A percentile compares a stretch with the other conserved stretches of the same genome.
phyloP scores from a whole-genome alignment of 1,140 invertebrate genomes.

The Tetraneura akinire region DNA sequence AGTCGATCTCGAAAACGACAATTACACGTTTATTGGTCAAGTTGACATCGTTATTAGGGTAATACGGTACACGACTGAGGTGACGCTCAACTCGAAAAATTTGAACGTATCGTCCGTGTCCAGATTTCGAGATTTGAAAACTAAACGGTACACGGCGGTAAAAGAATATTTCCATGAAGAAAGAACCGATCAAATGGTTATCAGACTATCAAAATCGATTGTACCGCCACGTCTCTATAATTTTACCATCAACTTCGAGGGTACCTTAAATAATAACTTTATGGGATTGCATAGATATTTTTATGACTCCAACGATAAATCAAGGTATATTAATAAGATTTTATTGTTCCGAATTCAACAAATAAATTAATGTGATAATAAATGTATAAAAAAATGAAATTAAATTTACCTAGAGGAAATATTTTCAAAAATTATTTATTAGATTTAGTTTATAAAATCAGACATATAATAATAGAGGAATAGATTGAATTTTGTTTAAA shows the following conservation, averaged over 20 bases:
- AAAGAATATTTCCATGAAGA: not conserved
- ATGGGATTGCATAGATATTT: constrained; percentile 21
- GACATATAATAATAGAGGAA: too few species aligned
- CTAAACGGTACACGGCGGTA: not conserved
- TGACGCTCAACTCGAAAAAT: constrained; percentile 34
- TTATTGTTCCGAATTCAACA: too few species aligned
- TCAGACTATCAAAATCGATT: constrained; percentile 58
- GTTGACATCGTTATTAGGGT: not conserved
- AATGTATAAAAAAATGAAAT: too few species aligned
- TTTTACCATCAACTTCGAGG: not conserved
- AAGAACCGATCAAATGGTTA: constrained; percentile 53
- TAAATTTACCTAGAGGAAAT: too few species aligned
- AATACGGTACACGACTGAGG: not conserved
- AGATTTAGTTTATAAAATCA: too few species aligned
- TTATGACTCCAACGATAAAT: not conserved
- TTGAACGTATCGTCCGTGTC: not conserved
- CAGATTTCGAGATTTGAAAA: not conserved
- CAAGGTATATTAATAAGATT: not conserved
- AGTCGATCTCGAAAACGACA: not conserved
- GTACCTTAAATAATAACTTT: not conserved
- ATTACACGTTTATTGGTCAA: not conserved
- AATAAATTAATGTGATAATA: too few species aligned
- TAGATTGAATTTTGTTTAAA: too few species aligned
- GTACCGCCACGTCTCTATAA: constrained; percentile 56
- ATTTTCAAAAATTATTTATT: too few species aligned